Evolutionary conservation across 2,888 invertebrate genomes (phyloP), one percentile per base, ranked within the genome.

Genomic region (Oligia latruncula): DNA sequence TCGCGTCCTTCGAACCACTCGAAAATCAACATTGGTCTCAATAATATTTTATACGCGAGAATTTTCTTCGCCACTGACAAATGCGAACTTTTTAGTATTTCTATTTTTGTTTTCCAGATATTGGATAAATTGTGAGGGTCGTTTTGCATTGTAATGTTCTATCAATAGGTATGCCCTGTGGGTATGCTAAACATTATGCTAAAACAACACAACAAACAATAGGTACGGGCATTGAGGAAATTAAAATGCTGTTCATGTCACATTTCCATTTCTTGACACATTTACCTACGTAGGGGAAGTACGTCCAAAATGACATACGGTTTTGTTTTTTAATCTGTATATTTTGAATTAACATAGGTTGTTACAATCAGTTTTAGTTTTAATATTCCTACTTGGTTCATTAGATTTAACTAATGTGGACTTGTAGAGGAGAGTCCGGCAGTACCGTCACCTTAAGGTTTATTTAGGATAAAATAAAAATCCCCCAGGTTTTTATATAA

Each of bases 1-100:
- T 62, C 58, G 15, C 80, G 76, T 17, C 78, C 77, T 82, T 89
- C 83, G 78, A 90, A 93, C 94, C 94, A 95, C 13, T 90, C 75
- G 65, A 91, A 91, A 71, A 94, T 84, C 17, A 95, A 85, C 58
- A 94, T 79, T 23, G 95, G 95, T 78, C 94, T 91, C 64, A 95
- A 76, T 82, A 93, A 93, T 78, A 94, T 83, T 89, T 95, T 95
- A 62, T 95, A 95, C 0, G 92, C 91, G 0, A 94, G 86, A 52
- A 94, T 75, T 87, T 94, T 93, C 71, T 79, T 71, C 35, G 89
- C 84, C 35, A 70, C 66, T 11, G 89, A 85, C 89, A 91, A 80
- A 46, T 83, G 82, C 4, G 87, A 79, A 64, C 76, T 83, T 74
- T 90, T 89, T 4, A 93, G 83, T 77, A 93, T 84, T 75, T 90